These are phyloP conservation scores for Axis porcinus DNA, from an alignment of 2,113 vertebrate species.

Conservation along the genomic window DNA sequence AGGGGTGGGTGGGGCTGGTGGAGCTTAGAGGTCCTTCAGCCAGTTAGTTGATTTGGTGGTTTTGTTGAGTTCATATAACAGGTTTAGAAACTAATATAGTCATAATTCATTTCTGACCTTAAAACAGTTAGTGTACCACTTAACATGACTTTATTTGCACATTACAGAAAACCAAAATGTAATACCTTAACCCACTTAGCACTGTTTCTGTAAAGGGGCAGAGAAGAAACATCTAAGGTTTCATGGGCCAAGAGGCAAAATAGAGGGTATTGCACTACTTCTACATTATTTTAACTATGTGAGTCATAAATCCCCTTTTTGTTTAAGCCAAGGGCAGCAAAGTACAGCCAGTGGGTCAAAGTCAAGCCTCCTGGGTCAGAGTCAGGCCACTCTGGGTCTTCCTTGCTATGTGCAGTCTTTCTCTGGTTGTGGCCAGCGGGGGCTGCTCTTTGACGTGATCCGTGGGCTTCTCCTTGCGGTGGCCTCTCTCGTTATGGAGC, in stretches of 20 bases:
- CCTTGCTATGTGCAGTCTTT: neutral
- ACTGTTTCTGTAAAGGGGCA: neutral
- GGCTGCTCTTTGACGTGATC: neutral
- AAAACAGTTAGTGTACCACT: neutral
- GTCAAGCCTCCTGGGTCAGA: neutral
- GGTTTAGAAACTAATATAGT: neutral
- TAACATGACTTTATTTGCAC: neutral
- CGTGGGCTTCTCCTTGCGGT: accelerated
- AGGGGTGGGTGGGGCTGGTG: neutral
- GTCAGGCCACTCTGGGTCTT: neutral
- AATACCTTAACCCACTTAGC: neutral
- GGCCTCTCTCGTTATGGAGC: neutral
- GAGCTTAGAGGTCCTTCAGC: neutral
- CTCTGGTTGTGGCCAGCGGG: neutral
- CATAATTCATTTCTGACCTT: neutral
- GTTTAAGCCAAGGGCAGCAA: neutral
- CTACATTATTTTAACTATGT: neutral
- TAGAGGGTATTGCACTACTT: neutral
- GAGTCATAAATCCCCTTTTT: neutral
- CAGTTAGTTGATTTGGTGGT: neutral
- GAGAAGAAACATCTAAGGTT: neutral
- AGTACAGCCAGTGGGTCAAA: neutral
- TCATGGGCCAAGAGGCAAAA: neutral
- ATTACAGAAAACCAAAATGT: neutral
- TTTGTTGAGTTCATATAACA: neutral